Evolutionary conservation across 1,140 invertebrate species (phyloP).

Genomic region (Drosophila auraria): DNA sequence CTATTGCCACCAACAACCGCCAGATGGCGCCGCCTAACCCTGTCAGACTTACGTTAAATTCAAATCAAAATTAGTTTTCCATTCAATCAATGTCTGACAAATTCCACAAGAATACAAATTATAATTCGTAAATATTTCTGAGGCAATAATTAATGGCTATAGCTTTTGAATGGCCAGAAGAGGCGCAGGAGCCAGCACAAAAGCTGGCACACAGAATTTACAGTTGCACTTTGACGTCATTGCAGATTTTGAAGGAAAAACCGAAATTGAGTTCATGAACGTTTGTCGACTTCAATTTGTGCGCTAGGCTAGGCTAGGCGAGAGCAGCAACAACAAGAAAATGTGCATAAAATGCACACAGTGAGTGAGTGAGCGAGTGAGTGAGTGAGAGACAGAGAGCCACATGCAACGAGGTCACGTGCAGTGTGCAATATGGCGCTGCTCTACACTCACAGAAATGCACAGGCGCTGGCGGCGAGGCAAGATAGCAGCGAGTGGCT

Average conservation of each 20-base stretch:
- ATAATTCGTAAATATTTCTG: neutral
- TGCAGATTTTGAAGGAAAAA: conserved; percentile 70
- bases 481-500: conserved; percentile 34
- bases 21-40: neutral
- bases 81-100: neutral
- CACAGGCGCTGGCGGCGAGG: conserved; percentile 3
- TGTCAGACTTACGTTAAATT: conserved; percentile 10
- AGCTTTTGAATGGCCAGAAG: neutral
- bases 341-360: conserved; percentile 64
- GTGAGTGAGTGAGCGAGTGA: conserved; percentile 5
- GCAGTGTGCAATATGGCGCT: conserved; percentile 73
- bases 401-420: conserved; percentile 80
- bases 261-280: conserved; percentile 83
- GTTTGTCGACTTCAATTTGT: conserved; percentile 84
- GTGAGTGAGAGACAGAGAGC: conserved; percentile 13
- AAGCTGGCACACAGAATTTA: conserved; percentile 46
- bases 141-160: neutral
- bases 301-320: conserved; percentile 50
- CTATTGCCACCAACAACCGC: neutral
- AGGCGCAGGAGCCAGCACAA: neutral
- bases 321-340: conserved; percentile 44
- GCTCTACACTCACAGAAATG: conserved; percentile 47
- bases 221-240: conserved; percentile 80
- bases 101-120: neutral
- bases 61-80: neutral